Evolutionary conservation across 2,113 vertebrate species (phyloP).

Genomic region (Hirundichthys speculiger): DNA sequence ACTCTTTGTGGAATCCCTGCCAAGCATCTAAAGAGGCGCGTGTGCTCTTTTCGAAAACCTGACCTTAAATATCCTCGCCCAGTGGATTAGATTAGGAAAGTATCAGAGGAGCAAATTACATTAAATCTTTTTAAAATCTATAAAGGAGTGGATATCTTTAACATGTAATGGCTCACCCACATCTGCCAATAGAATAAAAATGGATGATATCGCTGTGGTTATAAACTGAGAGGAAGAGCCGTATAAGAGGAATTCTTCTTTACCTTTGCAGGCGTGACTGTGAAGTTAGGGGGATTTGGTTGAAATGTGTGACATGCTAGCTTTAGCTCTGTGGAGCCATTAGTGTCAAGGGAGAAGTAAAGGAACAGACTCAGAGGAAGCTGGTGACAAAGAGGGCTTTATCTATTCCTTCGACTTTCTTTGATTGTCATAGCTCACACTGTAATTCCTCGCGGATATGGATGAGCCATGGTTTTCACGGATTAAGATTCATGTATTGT

Average conservation of each 20-base stretch:
- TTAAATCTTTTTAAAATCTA: constrained; percentile 68
- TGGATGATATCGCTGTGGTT: constrained; percentile 47
- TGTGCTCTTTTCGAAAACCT: constrained; percentile 48
- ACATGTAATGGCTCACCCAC: constrained; percentile 49
- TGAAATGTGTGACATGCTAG: constrained; percentile 66
- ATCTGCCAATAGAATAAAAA: constrained; percentile 56
- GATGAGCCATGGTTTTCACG: constrained; percentile 70
- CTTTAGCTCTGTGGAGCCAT: constrained; percentile 63
- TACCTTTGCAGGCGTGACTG: constrained; percentile 74
- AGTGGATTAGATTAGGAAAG: constrained; percentile 58
- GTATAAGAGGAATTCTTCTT: constrained; percentile 56
- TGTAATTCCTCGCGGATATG: constrained; percentile 73
- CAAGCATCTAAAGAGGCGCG: constrained; percentile 56
- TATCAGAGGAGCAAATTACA: constrained; percentile 60
- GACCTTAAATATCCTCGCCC: constrained; percentile 64
- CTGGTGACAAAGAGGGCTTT: constrained; percentile 69
- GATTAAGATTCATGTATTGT: constrained; percentile 73
- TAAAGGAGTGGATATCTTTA: constrained; percentile 59
- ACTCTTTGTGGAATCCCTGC: constrained; percentile 49
- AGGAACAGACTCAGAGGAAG: constrained; percentile 59
- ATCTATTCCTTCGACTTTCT: constrained; percentile 61
- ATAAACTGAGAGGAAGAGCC: constrained; percentile 47
- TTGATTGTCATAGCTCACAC: constrained; percentile 73
- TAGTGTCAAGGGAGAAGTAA: constrained; percentile 65
- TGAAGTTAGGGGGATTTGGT: constrained; percentile 71